Conservation (phyloP, 30 jellyfish, hydroid and myxozoan genomes). For the Pelagia noctiluca region DNA sequence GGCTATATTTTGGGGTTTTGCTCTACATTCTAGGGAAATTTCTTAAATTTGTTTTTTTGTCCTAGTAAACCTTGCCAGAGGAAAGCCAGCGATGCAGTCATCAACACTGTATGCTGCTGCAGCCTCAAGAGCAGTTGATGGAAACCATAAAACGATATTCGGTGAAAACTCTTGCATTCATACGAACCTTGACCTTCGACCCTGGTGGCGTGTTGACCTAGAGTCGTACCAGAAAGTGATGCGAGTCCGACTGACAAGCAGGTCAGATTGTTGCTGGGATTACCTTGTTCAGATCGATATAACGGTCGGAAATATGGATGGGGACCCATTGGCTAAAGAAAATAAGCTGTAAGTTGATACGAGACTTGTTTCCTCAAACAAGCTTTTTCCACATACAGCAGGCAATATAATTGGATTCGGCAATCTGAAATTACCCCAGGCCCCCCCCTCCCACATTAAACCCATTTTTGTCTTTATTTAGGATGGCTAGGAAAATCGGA, state of each 20-base stretch:
- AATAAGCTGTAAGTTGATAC: too few relatives aligned
- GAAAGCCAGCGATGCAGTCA: conserved; percentile 61
- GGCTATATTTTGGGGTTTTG: too few relatives aligned
- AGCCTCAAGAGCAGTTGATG: conserved; percentile 56
- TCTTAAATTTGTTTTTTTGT: too few relatives aligned
- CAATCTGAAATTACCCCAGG: not conserved
- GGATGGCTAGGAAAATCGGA: too few relatives aligned
- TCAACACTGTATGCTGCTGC: conserved; percentile 66
- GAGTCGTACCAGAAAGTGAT: not conserved
- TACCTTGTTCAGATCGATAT: conserved; percentile 42
- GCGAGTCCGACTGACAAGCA: conserved; percentile 44
- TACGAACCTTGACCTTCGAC: conserved; percentile 40
- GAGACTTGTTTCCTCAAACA: too few relatives aligned
- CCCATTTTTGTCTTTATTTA: not conserved
- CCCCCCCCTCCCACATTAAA: not conserved
- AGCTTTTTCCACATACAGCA: too few relatives aligned
- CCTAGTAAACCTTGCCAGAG: conserved; percentile 45
- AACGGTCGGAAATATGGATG: conserved; percentile 35
- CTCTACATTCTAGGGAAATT: too few relatives aligned
- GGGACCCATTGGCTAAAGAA: too few relatives aligned
- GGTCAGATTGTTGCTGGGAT: conserved; percentile 61
- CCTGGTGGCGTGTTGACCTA: conserved; percentile 79
- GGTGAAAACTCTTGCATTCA: conserved; percentile 45
- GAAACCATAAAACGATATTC: conserved; percentile 50
- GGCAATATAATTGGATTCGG: too few relatives aligned